A percentile compares a stretch with the other conserved stretches of the same genome.
These are phyloP conservation scores for Pica pica DNA, from an alignment of 2,113 vertebrate species.

Conservation along the genomic window DNA sequence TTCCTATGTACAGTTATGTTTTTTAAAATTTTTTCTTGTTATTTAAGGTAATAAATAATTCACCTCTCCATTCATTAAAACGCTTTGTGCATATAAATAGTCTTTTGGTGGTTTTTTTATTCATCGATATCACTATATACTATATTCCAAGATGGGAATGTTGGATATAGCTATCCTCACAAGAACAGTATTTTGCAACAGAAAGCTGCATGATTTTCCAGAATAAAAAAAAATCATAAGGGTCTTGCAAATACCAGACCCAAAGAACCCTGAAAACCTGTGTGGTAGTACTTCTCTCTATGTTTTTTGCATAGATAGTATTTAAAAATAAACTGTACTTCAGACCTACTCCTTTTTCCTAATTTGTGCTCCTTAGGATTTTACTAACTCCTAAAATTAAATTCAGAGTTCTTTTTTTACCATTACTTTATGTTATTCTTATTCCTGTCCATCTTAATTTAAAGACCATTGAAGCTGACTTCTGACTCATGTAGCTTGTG, in stretches of 20 bases:
- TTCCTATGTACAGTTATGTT: neutral
- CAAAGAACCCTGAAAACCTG: neutral
- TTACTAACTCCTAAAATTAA: neutral
- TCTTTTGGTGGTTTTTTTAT: neutral
- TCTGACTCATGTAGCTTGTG: conserved; percentile 40
- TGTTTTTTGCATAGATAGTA: neutral
- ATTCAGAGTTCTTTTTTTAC: neutral
- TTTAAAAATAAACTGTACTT: neutral
- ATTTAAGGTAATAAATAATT: neutral
- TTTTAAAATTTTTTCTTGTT: neutral
- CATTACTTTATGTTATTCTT: neutral
- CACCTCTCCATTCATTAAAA: neutral
- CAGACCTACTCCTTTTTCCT: neutral
- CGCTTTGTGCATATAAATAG: neutral
- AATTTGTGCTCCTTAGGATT: neutral
- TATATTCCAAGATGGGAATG: neutral
- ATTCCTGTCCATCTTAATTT: conserved; percentile 25
- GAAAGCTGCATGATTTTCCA: neutral
- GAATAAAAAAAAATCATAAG: neutral
- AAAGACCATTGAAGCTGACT: conserved; percentile 21
- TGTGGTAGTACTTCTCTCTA: neutral
- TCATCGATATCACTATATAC: neutral
- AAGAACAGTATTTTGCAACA: neutral
- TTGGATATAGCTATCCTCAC: neutral
- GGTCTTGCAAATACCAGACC: neutral